Base-by-base conservation (phyloP, 2,888 invertebrate species). In the Microchrysa polita region DNA sequence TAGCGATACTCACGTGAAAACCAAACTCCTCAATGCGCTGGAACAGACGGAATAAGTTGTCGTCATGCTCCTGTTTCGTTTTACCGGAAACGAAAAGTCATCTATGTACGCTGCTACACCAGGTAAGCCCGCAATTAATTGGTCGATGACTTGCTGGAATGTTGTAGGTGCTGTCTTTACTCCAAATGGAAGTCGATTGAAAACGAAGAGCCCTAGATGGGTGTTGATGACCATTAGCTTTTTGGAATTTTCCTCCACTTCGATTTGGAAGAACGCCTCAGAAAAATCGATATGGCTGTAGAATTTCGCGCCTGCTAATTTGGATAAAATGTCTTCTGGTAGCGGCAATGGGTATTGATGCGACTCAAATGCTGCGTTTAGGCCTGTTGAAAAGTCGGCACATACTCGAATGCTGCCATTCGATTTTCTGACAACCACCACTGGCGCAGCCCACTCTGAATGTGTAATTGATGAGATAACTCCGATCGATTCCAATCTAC, bases 391-490 rank as follows among this genome's bases (percentile, higher is more conserved):
- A 59, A 74, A 78, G 57, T 77, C 77, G 53, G 74, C 75, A 22
- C 78, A 78, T 23, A 78, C 77, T 9, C 78, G 55, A n/a, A 78
- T 71, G 1, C 63, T 60, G 2, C 77, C 78, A 1, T 76, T 75
- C 40, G 72, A 48, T 22, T 77, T 78, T 52, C 60, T 73, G 9
- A 76, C 74, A 0, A 73, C 74, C 4, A 77, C 76, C 27, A 79
- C 75, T 4, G 78, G 77, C 42, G 78, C 77, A 7, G 78, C 75
- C 76, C 75, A 78, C 55, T 77, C 73, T 1, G 77, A 78, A 42
- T n/a, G n/a, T n/a, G n/a, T 53, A 77, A 69, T 77, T 75, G 4
- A 77, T 76, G 55, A 75, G 76, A 78, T 77, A 5, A 77, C 74
- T 12, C 76, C 74, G n/a, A n/a, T n/a, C n/a, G n/a, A n/a, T n/a